Base-by-base conservation (phyloP, 1,140 invertebrate genomes). In the Solenopsis fugax region DNA sequence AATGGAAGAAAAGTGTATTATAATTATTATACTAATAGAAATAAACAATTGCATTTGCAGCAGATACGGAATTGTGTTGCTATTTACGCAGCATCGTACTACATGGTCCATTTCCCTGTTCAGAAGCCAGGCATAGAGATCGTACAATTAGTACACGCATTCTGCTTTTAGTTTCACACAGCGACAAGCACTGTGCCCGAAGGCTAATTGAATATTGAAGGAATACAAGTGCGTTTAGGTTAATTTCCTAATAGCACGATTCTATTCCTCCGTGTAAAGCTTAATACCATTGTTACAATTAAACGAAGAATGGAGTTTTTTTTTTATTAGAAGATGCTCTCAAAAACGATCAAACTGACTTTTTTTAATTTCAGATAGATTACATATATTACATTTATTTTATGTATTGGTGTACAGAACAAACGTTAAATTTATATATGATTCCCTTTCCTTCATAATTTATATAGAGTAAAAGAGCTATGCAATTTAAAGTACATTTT, bases 151-250 rank as follows among this genome's bases (percentile, higher is more conserved):
- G 9, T 52, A 29, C 58, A 50, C 29, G 24, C 60, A 50, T 18
- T 50, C 24, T 48, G 29, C 60, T 48, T 65, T 64, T 48, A 21
- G 41, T 78, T 48, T 65, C 58, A 48, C n/a, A 48, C 24, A 78
- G n/a, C 24, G 76, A 78, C 60, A 78, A 78, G 58, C 41, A 78
- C 3, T 50, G 45, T 18, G 12, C 18, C 29, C 12, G 45, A 78
- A 65, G 45, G 58, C 45, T 64, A 78, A 78, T 78, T 48, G 41
- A 78, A 78, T 65, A 78, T 65, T 78, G 24, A 65, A 50, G 60
- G 24, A 78, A 65, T 48, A 37, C 41, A 50, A 50, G 13, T 24
- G 34, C 12, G 29, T 65, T 65, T 34, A 50, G 24, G 16, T 50
- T 48, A 29, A 78, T 50, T 21, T 64, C 2, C 45, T 64, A 77